Conservation (phyloP, 1,140 invertebrate species). For the Lerema accius region DNA sequence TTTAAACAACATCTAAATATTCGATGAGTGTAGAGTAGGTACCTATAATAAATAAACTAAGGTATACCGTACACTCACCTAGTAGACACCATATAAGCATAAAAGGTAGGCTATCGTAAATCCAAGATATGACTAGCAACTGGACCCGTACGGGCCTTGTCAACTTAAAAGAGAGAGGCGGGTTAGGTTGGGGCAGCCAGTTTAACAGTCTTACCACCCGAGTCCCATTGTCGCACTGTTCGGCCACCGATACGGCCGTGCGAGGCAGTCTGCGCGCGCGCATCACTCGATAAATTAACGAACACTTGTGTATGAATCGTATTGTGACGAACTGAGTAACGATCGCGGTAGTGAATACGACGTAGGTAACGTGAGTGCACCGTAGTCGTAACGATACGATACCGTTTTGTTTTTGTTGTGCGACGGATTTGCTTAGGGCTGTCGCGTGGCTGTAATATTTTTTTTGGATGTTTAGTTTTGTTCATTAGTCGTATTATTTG, state of each 20-base stretch:
- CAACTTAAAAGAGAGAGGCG: constrained; percentile 77
- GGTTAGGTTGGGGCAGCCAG: constrained; percentile 63
- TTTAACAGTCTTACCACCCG: constrained; percentile 53
- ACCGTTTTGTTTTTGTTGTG: constrained; percentile 50
- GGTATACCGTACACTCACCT: neutral
- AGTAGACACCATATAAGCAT: too few species aligned
- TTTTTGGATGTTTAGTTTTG: too few species aligned
- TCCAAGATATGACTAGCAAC: constrained; percentile 13
- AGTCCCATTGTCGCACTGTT: constrained; percentile 71
- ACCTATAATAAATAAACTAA: too few species aligned
- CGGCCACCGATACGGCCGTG: constrained; percentile 70
- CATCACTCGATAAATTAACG: constrained; percentile 32
- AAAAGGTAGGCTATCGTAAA: constrained; percentile 14
- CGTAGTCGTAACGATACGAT: constrained; percentile 49
- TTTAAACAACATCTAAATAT: too few species aligned
- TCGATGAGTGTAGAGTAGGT: too few species aligned
- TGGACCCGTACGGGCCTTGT: constrained; percentile 45
- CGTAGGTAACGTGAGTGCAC: constrained; percentile 51
- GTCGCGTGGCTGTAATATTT: neutral
- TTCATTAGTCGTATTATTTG: too few species aligned
- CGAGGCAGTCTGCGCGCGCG: constrained; percentile 50
- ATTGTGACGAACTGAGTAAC: constrained; percentile 48
- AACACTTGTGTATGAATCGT: constrained; percentile 35
- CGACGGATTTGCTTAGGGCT: constrained; percentile 20
- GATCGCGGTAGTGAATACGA: constrained; percentile 43